Percentiles rank a stretch among this genome's conserved stretches.
Conservation (phyloP, 2,113 vertebrate species). For the Myxocyprinus asiaticus region DNA sequence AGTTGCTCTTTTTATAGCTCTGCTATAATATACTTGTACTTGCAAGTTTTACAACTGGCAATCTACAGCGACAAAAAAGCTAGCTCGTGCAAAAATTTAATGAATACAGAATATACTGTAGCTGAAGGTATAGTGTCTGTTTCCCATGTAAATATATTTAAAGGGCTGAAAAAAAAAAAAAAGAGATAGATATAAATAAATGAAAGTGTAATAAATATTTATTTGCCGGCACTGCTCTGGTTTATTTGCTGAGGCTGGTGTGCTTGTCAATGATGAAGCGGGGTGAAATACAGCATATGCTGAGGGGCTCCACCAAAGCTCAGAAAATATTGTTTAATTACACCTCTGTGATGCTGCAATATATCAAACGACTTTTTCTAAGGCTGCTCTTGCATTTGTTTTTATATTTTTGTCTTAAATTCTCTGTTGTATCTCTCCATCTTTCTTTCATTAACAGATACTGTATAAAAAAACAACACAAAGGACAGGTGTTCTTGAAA, state of each 20-base stretch:
- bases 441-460: neutral
- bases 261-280: constrained; percentile 67
- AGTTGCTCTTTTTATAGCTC: no score
- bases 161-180: constrained; percentile 22
- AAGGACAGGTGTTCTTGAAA: neutral
- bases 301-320: constrained; percentile 38
- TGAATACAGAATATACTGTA: neutral
- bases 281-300: constrained; percentile 62
- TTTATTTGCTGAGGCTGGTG: constrained; percentile 58
- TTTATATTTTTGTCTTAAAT: constrained; percentile 15
- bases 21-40: no score
- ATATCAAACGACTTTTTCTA: constrained; percentile 56
- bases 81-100: neutral
- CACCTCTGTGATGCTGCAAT: constrained; percentile 56
- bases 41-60: no score
- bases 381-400: constrained; percentile 4
- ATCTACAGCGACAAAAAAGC: no score
- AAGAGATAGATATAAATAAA: constrained; percentile 41
- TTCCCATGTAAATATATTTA: constrained; percentile 51
- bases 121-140: constrained; percentile 8
- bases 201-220: constrained; percentile 64
- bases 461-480: neutral
- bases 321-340: constrained; percentile 68
- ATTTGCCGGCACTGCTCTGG: constrained; percentile 58
- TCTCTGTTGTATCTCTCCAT: constrained; percentile 26